Evolutionary conservation across 1,140 invertebrate genomes (phyloP).

Genomic region (Drosophila funebris): DNA sequence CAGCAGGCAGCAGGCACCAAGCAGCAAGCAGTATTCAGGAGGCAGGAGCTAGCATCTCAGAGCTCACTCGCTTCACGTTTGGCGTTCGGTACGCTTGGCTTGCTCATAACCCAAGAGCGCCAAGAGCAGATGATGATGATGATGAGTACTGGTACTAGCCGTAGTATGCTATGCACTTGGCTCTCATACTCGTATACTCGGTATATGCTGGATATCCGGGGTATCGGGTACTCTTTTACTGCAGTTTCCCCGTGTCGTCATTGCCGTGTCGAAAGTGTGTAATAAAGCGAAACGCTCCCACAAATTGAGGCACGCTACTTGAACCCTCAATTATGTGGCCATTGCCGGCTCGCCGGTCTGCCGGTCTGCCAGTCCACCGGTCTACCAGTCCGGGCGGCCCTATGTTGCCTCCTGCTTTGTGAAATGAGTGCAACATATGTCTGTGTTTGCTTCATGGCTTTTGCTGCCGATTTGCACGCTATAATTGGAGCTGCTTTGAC

Average conservation of each 20-base stretch:
- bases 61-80: too few relatives aligned
- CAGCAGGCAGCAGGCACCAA: too few relatives aligned
- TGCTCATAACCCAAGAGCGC: slow-evolving; percentile 39
- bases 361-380: too few relatives aligned
- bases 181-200: not conserved
- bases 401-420: slow-evolving; percentile 48
- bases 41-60: slow-evolving; percentile 1
- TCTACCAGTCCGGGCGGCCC: not conserved
- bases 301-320: slow-evolving; percentile 78
- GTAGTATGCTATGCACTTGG: slow-evolving; percentile 19
- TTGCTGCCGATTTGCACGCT: slow-evolving; percentile 73
- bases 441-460: slow-evolving; percentile 64
- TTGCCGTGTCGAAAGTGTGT: slow-evolving; percentile 77
- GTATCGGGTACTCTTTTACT: slow-evolving; percentile 7
- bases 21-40: too few relatives aligned
- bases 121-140: slow-evolving; percentile 4
- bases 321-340: slow-evolving; percentile 79
- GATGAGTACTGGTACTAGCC: slow-evolving; percentile 30
- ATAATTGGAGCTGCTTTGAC: slow-evolving; percentile 66
- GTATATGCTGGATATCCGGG: slow-evolving; percentile 1
- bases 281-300: slow-evolving; percentile 76
- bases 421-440: slow-evolving; percentile 73
- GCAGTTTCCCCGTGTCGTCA: slow-evolving; percentile 3
- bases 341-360: slow-evolving; percentile 40
- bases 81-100: slow-evolving; percentile 49